These are phyloP conservation scores for Ptiloglossa arizonensis DNA, from an alignment of 1,140 invertebrate genomes.

Conservation along the genomic window DNA sequence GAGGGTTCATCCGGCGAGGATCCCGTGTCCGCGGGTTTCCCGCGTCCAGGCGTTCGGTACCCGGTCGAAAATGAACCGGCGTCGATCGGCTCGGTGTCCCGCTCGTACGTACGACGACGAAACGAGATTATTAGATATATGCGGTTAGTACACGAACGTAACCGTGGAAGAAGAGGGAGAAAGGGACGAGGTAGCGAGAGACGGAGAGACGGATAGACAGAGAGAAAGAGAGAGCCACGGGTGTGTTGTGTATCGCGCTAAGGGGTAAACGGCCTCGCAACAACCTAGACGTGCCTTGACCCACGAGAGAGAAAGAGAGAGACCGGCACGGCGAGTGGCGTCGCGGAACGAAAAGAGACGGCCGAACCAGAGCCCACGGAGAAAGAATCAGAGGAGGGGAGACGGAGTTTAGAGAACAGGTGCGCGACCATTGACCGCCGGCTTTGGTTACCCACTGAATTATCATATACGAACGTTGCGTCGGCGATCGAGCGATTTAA, in stretches of 20 bases:
- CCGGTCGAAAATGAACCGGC: neutral
- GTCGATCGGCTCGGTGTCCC: slow-evolving; percentile 46
- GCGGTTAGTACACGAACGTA: slow-evolving; percentile 62
- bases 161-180: slow-evolving; percentile 33
- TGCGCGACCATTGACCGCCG: slow-evolving; percentile 74
- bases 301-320: slow-evolving; percentile 58
- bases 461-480: slow-evolving; percentile 69
- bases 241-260: slow-evolving; percentile 60
- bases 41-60: slow-evolving; percentile 18
- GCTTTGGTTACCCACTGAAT: slow-evolving; percentile 70
- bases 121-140: slow-evolving; percentile 73
- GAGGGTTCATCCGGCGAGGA: too few relatives aligned
- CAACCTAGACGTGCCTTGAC: slow-evolving; percentile 80
- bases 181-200: neutral
- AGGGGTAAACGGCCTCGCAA: slow-evolving; percentile 79
- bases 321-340: slow-evolving; percentile 8
- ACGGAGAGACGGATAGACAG: slow-evolving; percentile 23
- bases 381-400: neutral
- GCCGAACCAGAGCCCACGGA: neutral
- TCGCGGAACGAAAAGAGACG: neutral
- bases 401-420: slow-evolving; percentile 78
- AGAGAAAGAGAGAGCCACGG: slow-evolving; percentile 44
- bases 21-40: neutral
- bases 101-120: slow-evolving; percentile 51
- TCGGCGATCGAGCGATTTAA: slow-evolving; percentile 67